A percentile compares a stretch with the other conserved stretches of the same genome.
Evolutionary conservation across 1,140 invertebrate genomes (phyloP).

Genomic region (Helicoverpa zea): DNA sequence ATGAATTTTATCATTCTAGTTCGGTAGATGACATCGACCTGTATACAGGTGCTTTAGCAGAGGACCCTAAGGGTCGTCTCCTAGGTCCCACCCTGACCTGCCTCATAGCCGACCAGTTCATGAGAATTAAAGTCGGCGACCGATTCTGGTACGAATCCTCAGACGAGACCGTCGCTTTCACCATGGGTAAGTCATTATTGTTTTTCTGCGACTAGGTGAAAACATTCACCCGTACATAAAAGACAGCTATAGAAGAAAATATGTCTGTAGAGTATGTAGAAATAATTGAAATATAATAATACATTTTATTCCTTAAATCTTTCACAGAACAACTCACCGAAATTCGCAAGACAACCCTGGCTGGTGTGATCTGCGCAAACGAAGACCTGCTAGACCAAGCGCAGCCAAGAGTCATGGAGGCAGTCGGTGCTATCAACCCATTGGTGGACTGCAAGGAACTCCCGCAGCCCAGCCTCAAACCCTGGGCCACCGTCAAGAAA

Average conservation of each 20-base stretch:
- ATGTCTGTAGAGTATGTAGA: neutral
- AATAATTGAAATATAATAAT: neutral
- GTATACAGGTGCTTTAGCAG: conserved; percentile 94
- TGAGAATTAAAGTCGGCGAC: conserved; percentile 92
- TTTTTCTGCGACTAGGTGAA: neutral
- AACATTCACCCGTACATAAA: neutral
- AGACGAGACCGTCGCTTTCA: conserved; percentile 90
- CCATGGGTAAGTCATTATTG: conserved; percentile 85
- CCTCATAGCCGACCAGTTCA: conserved; percentile 95
- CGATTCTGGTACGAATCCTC: conserved; percentile 95
- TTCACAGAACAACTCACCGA: conserved; percentile 93
- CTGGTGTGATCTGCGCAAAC: conserved; percentile 96
- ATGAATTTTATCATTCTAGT: conserved; percentile 70
- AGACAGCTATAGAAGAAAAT: neutral
- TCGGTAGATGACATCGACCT: conserved; percentile 94
- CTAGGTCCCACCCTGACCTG: conserved; percentile 95
- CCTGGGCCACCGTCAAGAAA: conserved; percentile 84
- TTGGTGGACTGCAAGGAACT: conserved; percentile 89
- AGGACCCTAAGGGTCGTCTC: conserved; percentile 90
- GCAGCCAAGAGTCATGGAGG: conserved; percentile 93
- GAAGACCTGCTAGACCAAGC: conserved; percentile 91
- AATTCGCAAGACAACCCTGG: conserved; percentile 94
- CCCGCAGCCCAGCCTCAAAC: conserved; percentile 86
- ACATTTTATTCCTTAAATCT: neutral
- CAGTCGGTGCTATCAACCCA: conserved; percentile 87